Base-by-base conservation (phyloP, 2,113 vertebrate genomes). In the Cisticola juncidis region DNA sequence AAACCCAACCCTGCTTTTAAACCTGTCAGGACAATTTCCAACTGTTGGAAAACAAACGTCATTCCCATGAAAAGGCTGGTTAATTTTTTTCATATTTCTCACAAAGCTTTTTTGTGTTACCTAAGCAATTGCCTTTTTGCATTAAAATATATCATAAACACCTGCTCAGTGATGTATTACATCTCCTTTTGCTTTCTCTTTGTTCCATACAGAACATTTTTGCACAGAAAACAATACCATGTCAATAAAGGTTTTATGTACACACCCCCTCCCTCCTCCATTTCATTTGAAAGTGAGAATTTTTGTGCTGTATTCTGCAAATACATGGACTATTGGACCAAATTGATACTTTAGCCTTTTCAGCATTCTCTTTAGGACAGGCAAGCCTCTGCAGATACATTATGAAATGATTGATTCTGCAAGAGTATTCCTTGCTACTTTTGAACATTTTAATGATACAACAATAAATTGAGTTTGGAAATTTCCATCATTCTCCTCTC, bases 361-460 rank as follows among this genome's bases (percentile, higher is more conserved):
- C 76, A 91, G 51, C 47, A 74, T 70, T 88, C 81, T 88, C 56
- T 92, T 94, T 80, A 82, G 47, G 58, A 66, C 4, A 86, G 17
- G 2, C 20, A 56, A 70, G 66, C 68, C 84, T 94, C 86, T 83
- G 78, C 89, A 94, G 81, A 94, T 82, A 60, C 66, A 71, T 94
- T 95, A 94, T 36, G n/a, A 95, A 94, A 70, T 92, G 78, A 94
- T 74, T 86, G 94, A 92, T 92, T 92, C 89, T 86, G 58, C 51
- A 81, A 61, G 81, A 95, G 40, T n/a, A 80, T 87, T 95, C 60
- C 38, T 87, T 40, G 45, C 71, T 86, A 94, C 40, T 81, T 92
- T 31, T 66, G 71, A 90, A 68, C 10, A 4, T 93, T 89, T 86
- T 94, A 95, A 90, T 82, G 83, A 66, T 70, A 83, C 9, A 78